Percentiles rank a stretch among this genome's conserved stretches.
phyloP scores from a whole-genome alignment of 2,797 vertebrate genomes.

The Smutsia gigantea region DNA sequence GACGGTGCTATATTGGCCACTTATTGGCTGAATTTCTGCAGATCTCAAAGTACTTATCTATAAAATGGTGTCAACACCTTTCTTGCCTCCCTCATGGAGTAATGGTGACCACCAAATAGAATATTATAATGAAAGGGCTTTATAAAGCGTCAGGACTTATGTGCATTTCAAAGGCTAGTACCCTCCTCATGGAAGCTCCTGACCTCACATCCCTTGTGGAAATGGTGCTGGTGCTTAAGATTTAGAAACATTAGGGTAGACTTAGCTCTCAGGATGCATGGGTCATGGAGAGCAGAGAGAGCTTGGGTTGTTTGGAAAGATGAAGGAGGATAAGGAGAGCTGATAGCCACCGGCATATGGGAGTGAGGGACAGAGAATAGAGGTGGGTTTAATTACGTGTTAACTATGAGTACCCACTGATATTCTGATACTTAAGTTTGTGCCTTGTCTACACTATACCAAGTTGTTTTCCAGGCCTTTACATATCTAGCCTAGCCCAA shows the following conservation, averaged over 20 bases:
- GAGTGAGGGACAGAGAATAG: not conserved
- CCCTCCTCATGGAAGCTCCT: not conserved
- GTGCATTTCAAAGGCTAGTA: not conserved
- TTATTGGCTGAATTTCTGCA: not conserved
- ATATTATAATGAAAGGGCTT: not conserved
- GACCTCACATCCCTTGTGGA: not conserved
- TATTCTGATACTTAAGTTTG: not conserved
- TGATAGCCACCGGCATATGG: not conserved
- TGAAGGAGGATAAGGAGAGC: not conserved
- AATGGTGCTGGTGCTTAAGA: not conserved
- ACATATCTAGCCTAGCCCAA: not conserved
- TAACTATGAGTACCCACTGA: not conserved
- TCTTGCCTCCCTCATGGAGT: not conserved
- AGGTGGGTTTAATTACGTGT: not conserved
- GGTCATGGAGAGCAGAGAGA: not conserved
- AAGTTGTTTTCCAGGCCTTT: not conserved
- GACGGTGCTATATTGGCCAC: not conserved
- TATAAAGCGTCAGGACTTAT: not conserved
- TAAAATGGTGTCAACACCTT: conserved; percentile 4
- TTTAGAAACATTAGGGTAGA: not conserved
- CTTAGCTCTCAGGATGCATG: not conserved
- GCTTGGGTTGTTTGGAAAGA: not conserved
- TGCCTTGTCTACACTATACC: not conserved
- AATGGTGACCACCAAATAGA: not conserved
- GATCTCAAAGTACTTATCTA: not conserved